Base-by-base conservation (phyloP, 2,888 invertebrate genomes). In the Aelia acuminata region DNA sequence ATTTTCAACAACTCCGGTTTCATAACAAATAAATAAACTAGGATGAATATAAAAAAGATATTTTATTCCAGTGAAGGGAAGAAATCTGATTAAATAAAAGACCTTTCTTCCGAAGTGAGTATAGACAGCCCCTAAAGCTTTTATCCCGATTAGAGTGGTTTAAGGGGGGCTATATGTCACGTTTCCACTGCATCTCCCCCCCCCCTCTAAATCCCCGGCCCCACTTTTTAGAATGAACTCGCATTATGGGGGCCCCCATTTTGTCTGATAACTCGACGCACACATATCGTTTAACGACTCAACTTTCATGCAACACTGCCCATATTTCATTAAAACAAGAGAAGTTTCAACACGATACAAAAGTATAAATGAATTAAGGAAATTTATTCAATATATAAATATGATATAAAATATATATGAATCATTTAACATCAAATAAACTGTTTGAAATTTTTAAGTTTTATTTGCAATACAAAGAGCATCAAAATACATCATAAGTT, bases 171-270 rank as follows among this genome's bases (percentile, higher is more conserved):
- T 75, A 39, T 75, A 75, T 75, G 70, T 70, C 70, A 70, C n/a
- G 53, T n/a, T n/a, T n/a, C 53, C n/a, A 70, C 26, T 20, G 13
- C n/a, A n/a, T n/a, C n/a, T n/a, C n/a, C n/a, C n/a, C n/a, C n/a
- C n/a, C n/a, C 35, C 75, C 57, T 39, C 75, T 75, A 75, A 75
- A 75, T 75, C 75, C 22, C 39, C 8, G 3, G 35, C 8, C 20
- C 75, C 75, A 20, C 20, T 75, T 75, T 75, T 75, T 75, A 35
- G 39, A 75, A 75, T 75, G 35, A 75, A 75, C 75, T 75, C 39
- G 39, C 75, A 75, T 75, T 75, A 75, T 39, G 39, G 39, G 22
- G 26, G 22, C 39, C 75, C 39, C 75, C 39, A 39, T 75, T 75
- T 75, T 39, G 22, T 39, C 22, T 39, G 39, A 75, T 75, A 75